A percentile compares a stretch with the other conserved stretches of the same genome.
Evolutionary conservation across 2,888 invertebrate genomes (phyloP).

Genomic region (Cataglyphis cursor): DNA sequence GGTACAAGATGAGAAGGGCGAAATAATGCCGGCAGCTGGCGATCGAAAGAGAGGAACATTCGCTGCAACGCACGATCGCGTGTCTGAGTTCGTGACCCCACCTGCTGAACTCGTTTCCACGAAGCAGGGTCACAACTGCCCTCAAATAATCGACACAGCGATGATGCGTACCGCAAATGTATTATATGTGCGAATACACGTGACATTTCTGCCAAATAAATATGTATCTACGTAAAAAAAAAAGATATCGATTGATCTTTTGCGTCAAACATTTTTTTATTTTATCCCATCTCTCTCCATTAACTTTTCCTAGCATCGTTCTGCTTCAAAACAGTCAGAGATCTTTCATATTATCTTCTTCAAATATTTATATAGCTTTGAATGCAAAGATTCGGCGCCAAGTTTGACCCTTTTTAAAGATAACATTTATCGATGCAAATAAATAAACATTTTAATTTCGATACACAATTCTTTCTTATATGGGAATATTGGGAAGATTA

Average conservation of each 20-base stretch:
- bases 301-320: not conserved
- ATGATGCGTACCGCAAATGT: not conserved
- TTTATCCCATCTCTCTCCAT: not conserved
- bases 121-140: slow-evolving; percentile 31
- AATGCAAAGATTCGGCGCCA: not conserved
- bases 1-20: slow-evolving; percentile 41
- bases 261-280: not conserved
- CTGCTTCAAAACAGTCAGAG: not conserved
- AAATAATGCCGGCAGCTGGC: slow-evolving; percentile 50
- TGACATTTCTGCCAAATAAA: not conserved
- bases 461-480: not conserved
- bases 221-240: not conserved
- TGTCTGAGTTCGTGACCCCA: slow-evolving; percentile 52
- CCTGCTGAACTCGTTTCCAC: slow-evolving; percentile 57
- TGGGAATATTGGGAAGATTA: not conserved
- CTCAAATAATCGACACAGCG: slow-evolving; percentile 18
- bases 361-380: not conserved
- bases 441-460: not conserved
- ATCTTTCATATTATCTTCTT: no score
- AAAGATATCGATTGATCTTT: not conserved
- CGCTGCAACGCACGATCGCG: slow-evolving; percentile 45
- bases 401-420: not conserved
- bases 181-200: not conserved
- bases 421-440: not conserved
- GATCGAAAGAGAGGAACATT: slow-evolving; percentile 52